Conservation (phyloP, 2,113 vertebrate species). For the Eubucco bourcierii region DNA sequence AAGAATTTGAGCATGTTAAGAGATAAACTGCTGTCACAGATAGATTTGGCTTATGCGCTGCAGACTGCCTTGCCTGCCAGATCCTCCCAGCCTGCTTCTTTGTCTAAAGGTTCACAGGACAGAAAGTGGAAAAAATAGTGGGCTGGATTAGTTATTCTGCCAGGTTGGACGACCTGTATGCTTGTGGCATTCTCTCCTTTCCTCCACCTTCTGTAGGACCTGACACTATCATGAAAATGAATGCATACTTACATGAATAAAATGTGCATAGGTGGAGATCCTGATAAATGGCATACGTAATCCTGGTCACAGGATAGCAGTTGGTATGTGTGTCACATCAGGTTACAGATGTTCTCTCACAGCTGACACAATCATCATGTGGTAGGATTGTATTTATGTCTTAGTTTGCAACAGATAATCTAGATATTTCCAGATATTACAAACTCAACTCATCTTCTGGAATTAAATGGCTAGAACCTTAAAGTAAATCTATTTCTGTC, state of each 20-base stretch:
- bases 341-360: not conserved
- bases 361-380: not conserved
- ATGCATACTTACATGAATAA: not conserved
- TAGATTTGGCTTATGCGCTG: not conserved
- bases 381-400: not conserved
- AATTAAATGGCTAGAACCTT: not conserved
- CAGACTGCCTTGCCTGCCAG: not conserved
- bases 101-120: not conserved
- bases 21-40: not conserved
- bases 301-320: not conserved
- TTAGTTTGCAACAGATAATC: conserved; percentile 3
- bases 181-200: not conserved
- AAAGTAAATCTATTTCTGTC: not conserved
- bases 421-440: not conserved
- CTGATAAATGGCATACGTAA: not conserved
- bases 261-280: not conserved
- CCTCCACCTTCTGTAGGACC: not conserved
- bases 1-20: not conserved
- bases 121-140: not conserved
- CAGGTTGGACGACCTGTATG: not conserved
- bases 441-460: not conserved
- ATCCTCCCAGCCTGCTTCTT: not conserved
- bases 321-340: not conserved
- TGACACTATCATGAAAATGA: not conserved
- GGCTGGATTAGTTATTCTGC: not conserved